Evolutionary conservation across 2,888 invertebrate genomes (phyloP).

Genomic region (Spialia ferax): DNA sequence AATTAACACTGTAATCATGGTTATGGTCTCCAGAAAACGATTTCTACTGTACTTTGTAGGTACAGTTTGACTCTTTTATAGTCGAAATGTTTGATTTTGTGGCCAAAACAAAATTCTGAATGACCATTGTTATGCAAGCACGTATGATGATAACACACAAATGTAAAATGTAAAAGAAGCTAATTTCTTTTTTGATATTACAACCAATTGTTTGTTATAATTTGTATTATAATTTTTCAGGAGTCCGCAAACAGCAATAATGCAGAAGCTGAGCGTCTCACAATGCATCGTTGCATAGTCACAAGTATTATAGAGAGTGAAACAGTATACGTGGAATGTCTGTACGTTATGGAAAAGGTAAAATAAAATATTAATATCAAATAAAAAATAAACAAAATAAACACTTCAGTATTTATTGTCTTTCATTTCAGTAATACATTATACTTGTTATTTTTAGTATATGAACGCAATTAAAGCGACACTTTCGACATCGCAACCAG

Average conservation of each 20-base stretch:
- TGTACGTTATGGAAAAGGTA: slow-evolving; percentile 96
- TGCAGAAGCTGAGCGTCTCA: slow-evolving; percentile 91
- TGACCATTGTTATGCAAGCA: slow-evolving; percentile 21
- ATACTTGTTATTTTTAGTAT: slow-evolving; percentile 87
- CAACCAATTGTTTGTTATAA: background rate
- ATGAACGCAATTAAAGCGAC: slow-evolving; percentile 97
- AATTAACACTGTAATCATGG: slow-evolving; percentile 19
- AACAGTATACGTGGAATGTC: slow-evolving; percentile 95
- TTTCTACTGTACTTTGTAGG: background rate
- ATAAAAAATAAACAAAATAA: too few relatives aligned
- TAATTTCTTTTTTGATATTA: background rate
- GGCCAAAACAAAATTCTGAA: slow-evolving; percentile 5
- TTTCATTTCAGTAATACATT: background rate
- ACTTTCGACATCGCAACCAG: slow-evolving; percentile 94
- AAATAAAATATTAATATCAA: slow-evolving; percentile 44
- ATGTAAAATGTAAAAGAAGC: background rate
- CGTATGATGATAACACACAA: background rate
- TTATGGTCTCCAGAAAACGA: background rate
- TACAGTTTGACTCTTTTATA: slow-evolving; percentile 12
- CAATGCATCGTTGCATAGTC: slow-evolving; percentile 95
- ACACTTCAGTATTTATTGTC: background rate
- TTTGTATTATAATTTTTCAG: slow-evolving; percentile 49
- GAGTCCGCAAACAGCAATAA: slow-evolving; percentile 81
- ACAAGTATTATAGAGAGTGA: slow-evolving; percentile 97
- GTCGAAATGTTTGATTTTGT: slow-evolving; percentile 19